These are phyloP conservation scores for Lordiphosa fenestrarum DNA, from an alignment of 2,888 invertebrate genomes.

Conservation along the genomic window DNA sequence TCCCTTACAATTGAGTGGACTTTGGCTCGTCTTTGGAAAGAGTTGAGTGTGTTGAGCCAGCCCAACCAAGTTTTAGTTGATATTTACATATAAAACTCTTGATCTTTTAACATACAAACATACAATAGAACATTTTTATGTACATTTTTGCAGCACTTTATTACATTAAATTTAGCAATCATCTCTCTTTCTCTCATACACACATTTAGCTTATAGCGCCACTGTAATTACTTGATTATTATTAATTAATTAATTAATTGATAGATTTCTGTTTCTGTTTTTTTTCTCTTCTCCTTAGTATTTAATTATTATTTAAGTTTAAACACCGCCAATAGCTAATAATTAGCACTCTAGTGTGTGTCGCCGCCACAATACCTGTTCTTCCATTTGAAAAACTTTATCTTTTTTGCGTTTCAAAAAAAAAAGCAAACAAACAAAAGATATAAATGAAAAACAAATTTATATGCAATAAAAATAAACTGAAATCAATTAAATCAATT, in stretches of 20 bases:
- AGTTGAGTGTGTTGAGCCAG: background rate
- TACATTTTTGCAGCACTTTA: slow-evolving; percentile 61
- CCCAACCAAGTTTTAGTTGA: slow-evolving; percentile 26
- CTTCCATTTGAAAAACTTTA: slow-evolving; percentile 68
- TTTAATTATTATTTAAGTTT: slow-evolving; percentile 62
- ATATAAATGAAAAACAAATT: slow-evolving; percentile 54
- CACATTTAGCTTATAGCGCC: slow-evolving; percentile 49
- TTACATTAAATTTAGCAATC: slow-evolving; percentile 25
- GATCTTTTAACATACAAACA: slow-evolving; percentile 17
- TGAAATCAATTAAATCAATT: slow-evolving; percentile 34
- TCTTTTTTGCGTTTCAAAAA: slow-evolving; percentile 39
- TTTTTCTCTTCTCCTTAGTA: slow-evolving; percentile 12
- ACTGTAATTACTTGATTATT: slow-evolving; percentile 50
- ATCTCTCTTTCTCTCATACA: background rate
- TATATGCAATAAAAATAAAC: slow-evolving; percentile 72
- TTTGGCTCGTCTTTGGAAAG: too few species aligned
- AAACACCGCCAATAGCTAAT: slow-evolving; percentile 75
- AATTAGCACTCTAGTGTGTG: slow-evolving; percentile 69
- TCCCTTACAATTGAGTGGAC: too few species aligned
- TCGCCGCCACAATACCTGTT: slow-evolving; percentile 69
- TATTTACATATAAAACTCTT: slow-evolving; percentile 18
- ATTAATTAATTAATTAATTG: slow-evolving; percentile 36
- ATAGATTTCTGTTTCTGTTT: slow-evolving; percentile 13
- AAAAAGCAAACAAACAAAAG: slow-evolving; percentile 23
- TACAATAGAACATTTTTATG: slow-evolving; percentile 36